These are phyloP conservation scores for Melanargia galathea DNA, from an alignment of 2,888 invertebrate genomes.

Conservation along the genomic window DNA sequence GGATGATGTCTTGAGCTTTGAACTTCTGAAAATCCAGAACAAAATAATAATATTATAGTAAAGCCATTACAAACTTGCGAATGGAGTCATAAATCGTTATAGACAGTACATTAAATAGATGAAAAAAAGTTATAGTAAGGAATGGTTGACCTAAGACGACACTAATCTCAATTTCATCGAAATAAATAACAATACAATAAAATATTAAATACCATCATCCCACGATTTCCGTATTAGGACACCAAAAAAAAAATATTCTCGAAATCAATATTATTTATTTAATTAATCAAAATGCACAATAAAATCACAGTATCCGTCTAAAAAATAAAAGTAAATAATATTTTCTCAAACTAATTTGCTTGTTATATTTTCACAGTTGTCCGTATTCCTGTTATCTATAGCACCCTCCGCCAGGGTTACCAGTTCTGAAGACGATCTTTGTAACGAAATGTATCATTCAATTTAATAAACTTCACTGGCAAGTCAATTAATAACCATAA, in stretches of 20 bases:
- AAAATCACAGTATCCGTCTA: neutral
- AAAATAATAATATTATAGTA: too few relatives aligned
- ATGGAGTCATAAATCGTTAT: too few relatives aligned
- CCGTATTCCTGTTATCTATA: conserved; percentile 42
- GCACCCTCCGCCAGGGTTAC: conserved; percentile 41
- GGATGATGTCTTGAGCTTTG: conserved; percentile 7
- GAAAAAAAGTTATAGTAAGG: neutral
- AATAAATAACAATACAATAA: neutral
- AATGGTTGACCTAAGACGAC: neutral
- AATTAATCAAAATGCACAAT: conserved; percentile 5
- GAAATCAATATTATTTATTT: conserved; percentile 2
- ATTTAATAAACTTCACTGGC: too few relatives aligned
- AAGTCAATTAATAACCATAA: too few relatives aligned
- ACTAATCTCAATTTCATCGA: neutral
- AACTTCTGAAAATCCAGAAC: too few relatives aligned
- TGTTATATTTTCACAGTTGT: conserved; percentile 36
- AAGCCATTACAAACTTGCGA: too few relatives aligned
- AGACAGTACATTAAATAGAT: neutral
- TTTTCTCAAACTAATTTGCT: conserved; percentile 28
- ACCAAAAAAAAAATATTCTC: neutral
- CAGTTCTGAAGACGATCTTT: neutral
- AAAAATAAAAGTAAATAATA: conserved; percentile 13
- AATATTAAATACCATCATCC: neutral
- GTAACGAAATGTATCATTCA: too few relatives aligned
- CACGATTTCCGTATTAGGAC: neutral